Evolutionary conservation across 2,888 invertebrate species (phyloP), one percentile per base, ranked within the genome.

Genomic region (Sturmia bella): DNA sequence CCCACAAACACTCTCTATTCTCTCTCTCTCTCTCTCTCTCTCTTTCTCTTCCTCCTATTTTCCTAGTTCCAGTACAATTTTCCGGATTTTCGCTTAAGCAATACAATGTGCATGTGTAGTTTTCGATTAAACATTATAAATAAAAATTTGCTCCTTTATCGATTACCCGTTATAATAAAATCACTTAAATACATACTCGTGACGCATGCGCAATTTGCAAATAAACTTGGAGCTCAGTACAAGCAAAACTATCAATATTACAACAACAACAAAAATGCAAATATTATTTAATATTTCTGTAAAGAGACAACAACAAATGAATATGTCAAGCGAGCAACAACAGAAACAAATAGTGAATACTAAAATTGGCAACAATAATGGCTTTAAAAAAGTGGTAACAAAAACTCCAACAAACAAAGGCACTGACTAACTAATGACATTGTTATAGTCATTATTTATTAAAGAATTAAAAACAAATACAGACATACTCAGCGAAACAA

Each of bases 391-490:
- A 70, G 15, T 39, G 19, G 19, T 52, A 73, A 56, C 13, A 43
- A 69, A 61, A 61, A 61, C 43, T 59, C 43, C 59, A 45, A 50
- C 59, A 43, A 59, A 59, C 57, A 64, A 70, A 69, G 50, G 41
- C 32, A 32, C 24, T 59, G 59, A 70, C 70, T 57, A 64, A 78
- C 56, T 72, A 78, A 66, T 78, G 72, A 64, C 66, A 78, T 59
- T 64, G 78, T 66, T 78, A 52, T 72, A 41, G 72, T 37, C 57
- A 72, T 78, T 78, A 72, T 78, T 77, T 77, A 70, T 77, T 78
- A 50, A 66, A 64, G 50, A 78, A 72, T 78, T 72, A 57, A 72
- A 64, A 52, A 72, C 59, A 61, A 61, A 68, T 27, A 72, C 15
- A 15, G n/a, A 5, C 5, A 43, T 15, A 17, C 7, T 2, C 2